A percentile compares a stretch with the other conserved stretches of the same genome.
Evolutionary conservation across 2,113 vertebrate genomes (phyloP).

Genomic region (Coptodon bakossiorum): DNA sequence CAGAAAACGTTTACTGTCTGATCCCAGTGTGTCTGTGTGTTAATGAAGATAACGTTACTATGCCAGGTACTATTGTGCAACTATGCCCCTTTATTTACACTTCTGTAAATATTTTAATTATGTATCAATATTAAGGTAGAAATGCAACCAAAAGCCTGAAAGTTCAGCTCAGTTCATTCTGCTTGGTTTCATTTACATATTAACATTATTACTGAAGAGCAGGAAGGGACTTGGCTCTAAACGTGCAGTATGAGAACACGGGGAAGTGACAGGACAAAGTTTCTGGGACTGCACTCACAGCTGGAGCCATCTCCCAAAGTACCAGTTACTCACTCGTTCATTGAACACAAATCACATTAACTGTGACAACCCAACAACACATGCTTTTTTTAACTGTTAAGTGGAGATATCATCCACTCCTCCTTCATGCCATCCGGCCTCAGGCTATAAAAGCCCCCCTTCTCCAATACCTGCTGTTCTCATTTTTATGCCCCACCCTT

Average conservation of each 20-base stretch:
- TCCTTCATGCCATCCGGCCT: too few relatives aligned
- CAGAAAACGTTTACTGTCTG: fast-evolving
- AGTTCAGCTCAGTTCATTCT: not conserved
- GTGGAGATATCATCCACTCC: too few relatives aligned
- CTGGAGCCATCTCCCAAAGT: not conserved
- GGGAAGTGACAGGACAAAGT: not conserved
- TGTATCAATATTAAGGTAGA: not conserved
- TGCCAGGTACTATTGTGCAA: not conserved
- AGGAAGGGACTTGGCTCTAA: not conserved
- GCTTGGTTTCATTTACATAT: not conserved
- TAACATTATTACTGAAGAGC: fast-evolving
- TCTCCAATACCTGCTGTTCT: too few relatives aligned
- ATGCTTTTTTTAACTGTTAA: fast-evolving
- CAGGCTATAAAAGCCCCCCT: too few relatives aligned
- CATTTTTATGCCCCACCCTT: too few relatives aligned
- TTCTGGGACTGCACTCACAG: not conserved
- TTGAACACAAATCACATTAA: not conserved
- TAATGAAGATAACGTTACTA: not conserved
- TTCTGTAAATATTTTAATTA: not conserved
- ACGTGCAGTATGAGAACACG: not conserved
- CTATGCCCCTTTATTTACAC: not conserved
- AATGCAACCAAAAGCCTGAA: not conserved
- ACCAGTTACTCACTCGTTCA: not conserved
- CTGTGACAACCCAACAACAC: not conserved
- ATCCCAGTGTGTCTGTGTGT: not conserved